Evolutionary conservation across 2,113 vertebrate species (phyloP), one percentile per base, ranked within the genome.

Genomic region (Aegotheles bennettii): DNA sequence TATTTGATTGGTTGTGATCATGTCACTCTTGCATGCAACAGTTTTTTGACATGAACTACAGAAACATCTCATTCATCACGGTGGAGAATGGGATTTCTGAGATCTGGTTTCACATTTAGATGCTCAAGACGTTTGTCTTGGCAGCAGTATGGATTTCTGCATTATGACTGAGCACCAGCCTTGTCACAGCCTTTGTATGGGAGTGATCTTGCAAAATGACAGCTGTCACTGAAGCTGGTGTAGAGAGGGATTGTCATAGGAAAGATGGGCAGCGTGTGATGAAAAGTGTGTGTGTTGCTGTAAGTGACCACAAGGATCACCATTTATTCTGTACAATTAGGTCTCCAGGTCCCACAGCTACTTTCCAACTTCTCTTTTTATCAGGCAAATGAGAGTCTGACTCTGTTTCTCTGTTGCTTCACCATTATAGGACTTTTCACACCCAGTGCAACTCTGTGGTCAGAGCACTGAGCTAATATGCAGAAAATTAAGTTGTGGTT

Each of bases 401-500:
- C 51, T 35, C 70, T 28, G 3, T 25, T 84, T 60, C 60, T 77
- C 45, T 81, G 53, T 77, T 84, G 59, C 68, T 91, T 89, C 74
- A 78, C 51, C 21, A 4, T 77, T 53, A 74, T 18, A 60, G 47
- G 61, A 92, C 25, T 47, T 85, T 91, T 79, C 47, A 75, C 38
- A 75, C 70, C 26, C 38, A 64, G 75, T 70, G 51, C 23, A 78
- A 63, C 84, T 82, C 59, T 82, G 69, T 85, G 65, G 64, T 81
- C 42, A 67, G 45, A 67, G 29, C 42, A 38, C 60, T 56, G 48
- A n/a, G 31, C 45, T 91, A 69, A 47, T 81, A 94, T 67, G 63
- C 16, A 93, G 84, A 91, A 94, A 89, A 89, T 89, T 59, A 85
- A 64, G 77, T 40, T 8, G 7, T 91, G 76, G 80, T 57, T 94